phyloP scores from a whole-genome alignment of 2,797 vertebrate species.

The Xenopus petersii region DNA sequence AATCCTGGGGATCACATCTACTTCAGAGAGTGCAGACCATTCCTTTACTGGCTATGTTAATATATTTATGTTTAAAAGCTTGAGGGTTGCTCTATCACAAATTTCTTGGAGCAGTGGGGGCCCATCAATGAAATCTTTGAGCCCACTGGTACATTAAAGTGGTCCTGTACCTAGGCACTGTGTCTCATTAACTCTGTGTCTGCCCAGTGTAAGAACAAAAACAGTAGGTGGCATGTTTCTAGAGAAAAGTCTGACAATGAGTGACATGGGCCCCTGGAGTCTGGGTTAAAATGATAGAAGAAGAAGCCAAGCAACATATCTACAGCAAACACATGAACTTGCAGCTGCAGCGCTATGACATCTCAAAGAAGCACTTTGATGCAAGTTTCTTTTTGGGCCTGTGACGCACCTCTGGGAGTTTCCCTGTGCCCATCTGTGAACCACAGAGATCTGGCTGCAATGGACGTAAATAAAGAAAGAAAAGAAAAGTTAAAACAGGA shows the following conservation, averaged over 20 bases:
- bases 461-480: conserved; percentile 83
- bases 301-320: conserved; percentile 76
- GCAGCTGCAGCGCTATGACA: conserved; percentile 74
- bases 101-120: too few relatives aligned
- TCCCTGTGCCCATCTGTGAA: conserved; percentile 81
- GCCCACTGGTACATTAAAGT: too few relatives aligned
- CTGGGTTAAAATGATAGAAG: conserved; percentile 62
- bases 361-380: conserved; percentile 77
- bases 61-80: too few relatives aligned
- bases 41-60: too few relatives aligned
- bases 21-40: too few relatives aligned
- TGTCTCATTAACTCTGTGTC: too few relatives aligned
- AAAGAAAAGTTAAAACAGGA: conserved; percentile 83
- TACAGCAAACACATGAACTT: conserved; percentile 77
- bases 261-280: conserved; percentile 68
- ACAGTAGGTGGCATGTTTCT: conserved; percentile 44
- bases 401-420: conserved; percentile 79
- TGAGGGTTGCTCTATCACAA: too few relatives aligned
- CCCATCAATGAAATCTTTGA: too few relatives aligned
- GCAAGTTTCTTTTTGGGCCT: conserved; percentile 74
- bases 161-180: too few relatives aligned
- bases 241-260: conserved; percentile 60
- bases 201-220: too few relatives aligned
- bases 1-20: too few relatives aligned
- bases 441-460: conserved; percentile 82